Conservation (phyloP, 35 echinoderm and acorn worm genomes). For the Lytechinus variegatus region DNA sequence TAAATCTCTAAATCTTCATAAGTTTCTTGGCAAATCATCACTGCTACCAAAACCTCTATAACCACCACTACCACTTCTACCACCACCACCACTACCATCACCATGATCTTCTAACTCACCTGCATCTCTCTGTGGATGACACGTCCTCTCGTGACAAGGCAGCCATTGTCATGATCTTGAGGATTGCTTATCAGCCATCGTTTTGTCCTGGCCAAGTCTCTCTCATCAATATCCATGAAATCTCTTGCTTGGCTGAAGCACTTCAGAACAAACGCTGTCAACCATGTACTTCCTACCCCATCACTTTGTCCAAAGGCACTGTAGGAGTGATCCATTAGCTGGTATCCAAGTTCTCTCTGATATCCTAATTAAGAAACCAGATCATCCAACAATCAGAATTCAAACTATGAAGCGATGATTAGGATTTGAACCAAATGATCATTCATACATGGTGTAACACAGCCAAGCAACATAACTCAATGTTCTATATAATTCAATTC, state of each 20-base stretch:
- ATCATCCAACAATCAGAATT: not conserved
- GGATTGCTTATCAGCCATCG: conserved; percentile 43
- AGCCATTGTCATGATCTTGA: conserved; percentile 9
- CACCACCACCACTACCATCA: too few relatives aligned
- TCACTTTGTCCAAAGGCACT: conserved; percentile 63
- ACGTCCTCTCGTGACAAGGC: conserved; percentile 48
- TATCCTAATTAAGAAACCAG: conserved; percentile 41
- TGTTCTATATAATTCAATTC: too few relatives aligned
- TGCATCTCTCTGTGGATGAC: conserved; percentile 62
- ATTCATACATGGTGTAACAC: too few relatives aligned
- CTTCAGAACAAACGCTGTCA: conserved; percentile 69
- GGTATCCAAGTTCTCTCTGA: conserved; percentile 64
- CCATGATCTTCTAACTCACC: conserved; percentile 12
- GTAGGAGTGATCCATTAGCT: conserved; percentile 56
- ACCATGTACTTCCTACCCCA: conserved; percentile 62
- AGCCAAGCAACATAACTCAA: too few relatives aligned
- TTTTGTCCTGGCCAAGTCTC: conserved; percentile 39
- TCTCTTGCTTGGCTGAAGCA: conserved; percentile 60
- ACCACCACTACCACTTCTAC: too few relatives aligned
- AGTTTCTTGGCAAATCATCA: too few relatives aligned
- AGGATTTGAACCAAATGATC: too few relatives aligned
- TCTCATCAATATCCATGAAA: conserved; percentile 61
- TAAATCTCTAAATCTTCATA: too few relatives aligned
- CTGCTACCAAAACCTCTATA: too few relatives aligned
- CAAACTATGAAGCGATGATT: not conserved